Evolutionary conservation across 2,113 vertebrate genomes (phyloP).

Genomic region (Cyprinodon brontotheroides): DNA sequence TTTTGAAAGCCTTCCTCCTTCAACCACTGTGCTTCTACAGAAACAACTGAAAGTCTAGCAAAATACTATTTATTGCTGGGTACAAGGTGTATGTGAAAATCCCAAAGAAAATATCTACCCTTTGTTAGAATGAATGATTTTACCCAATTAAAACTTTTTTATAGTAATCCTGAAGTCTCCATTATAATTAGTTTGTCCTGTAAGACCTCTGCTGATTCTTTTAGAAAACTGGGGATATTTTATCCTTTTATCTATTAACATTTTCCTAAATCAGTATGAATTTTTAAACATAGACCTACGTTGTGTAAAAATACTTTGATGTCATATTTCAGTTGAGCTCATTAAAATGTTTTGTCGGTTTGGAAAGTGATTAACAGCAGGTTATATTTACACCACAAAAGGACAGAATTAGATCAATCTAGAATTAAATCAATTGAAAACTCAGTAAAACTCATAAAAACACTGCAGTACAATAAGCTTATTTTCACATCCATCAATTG

Average conservation of each 20-base stretch:
- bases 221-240: constrained; percentile 32
- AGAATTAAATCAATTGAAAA: constrained; percentile 26
- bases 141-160: not conserved
- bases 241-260: constrained; percentile 25
- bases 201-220: constrained; percentile 1
- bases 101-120: constrained; percentile 3
- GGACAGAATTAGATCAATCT: constrained; percentile 15
- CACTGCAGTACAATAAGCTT: constrained; percentile 18
- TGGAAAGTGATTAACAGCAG: constrained; percentile 21
- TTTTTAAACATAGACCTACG: constrained; percentile 10
- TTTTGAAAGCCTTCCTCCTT: no score
- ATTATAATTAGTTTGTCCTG: constrained; percentile 29
- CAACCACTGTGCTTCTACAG: no score
- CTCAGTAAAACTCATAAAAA: constrained; percentile 34
- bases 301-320: no score
- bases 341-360: constrained; percentile 1
- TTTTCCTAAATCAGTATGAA: constrained; percentile 24
- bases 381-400: no score
- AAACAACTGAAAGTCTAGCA: not conserved
- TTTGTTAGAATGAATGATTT: constrained; percentile 21
- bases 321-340: no score
- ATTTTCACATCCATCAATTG: constrained; percentile 29
- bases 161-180: constrained; percentile 14
- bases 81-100: not conserved
- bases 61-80: not conserved